Evolutionary conservation across 2,113 vertebrate genomes (phyloP).

Genomic region (Sylvia atricapilla): DNA sequence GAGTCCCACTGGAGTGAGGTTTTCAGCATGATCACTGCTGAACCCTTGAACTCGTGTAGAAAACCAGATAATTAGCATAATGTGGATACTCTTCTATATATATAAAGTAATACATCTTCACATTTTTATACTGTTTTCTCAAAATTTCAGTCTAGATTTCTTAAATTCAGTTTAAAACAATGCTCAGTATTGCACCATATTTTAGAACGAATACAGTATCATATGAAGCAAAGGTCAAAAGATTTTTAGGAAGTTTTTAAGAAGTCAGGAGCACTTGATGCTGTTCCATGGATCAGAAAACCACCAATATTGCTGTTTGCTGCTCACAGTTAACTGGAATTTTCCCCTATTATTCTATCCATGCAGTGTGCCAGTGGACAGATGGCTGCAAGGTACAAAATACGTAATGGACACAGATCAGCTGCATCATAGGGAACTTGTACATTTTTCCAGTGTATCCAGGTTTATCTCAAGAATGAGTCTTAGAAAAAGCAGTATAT

Average conservation of each 20-base stretch:
- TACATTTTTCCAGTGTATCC: not conserved
- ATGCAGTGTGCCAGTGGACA: not conserved
- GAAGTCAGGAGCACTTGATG: not conserved
- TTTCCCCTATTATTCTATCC: not conserved
- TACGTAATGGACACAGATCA: not conserved
- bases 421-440: not conserved
- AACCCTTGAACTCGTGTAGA: not conserved
- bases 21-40: not conserved
- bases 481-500: not conserved
- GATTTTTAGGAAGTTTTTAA: not conserved
- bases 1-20: not conserved
- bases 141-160: not conserved
- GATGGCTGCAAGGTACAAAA: conserved; percentile 40
- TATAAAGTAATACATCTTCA: not conserved
- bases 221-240: not conserved
- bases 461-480: not conserved
- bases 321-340: not conserved
- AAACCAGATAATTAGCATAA: not conserved
- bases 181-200: not conserved
- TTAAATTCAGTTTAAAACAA: not conserved
- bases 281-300: not conserved
- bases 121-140: not conserved
- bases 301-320: not conserved
- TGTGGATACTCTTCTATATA: not conserved
- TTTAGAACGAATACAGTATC: not conserved